A percentile compares a stretch with the other conserved stretches of the same genome.
These are phyloP conservation scores for Acheta domesticus DNA, from an alignment of 2,888 invertebrate species.

Conservation along the genomic window DNA sequence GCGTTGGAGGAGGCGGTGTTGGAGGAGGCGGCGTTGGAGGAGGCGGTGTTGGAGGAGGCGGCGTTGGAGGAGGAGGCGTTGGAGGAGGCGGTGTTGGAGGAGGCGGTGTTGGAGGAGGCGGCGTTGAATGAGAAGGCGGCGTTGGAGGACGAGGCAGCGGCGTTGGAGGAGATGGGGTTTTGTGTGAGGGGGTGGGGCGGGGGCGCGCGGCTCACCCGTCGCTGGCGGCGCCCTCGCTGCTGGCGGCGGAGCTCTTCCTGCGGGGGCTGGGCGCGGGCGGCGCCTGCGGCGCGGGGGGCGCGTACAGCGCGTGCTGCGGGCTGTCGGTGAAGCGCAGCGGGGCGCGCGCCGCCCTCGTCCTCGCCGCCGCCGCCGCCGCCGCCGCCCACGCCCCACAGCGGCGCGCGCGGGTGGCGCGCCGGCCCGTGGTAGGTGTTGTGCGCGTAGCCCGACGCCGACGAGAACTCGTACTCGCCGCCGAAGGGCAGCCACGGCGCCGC, in stretches of 20 bases:
- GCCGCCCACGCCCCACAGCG: slow-evolving; percentile 52
- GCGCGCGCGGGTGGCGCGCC: slow-evolving; percentile 67
- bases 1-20: too few species aligned
- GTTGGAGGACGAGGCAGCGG: too few species aligned
- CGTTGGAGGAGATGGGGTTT: rapidly evolving
- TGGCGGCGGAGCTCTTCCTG: slow-evolving; percentile 66
- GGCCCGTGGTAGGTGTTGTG: slow-evolving; percentile 92
- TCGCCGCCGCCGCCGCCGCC: slow-evolving; percentile 55
- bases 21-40: too few species aligned
- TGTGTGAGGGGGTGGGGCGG: too few species aligned
- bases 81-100: too few species aligned
- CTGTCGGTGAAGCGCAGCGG: slow-evolving; percentile 72
- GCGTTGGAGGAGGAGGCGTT: too few species aligned
- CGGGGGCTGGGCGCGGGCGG: slow-evolving; percentile 66
- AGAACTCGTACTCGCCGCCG: slow-evolving; percentile 56
- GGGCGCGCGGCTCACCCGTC: not conserved
- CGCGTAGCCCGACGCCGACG: slow-evolving; percentile 57
- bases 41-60: too few species aligned
- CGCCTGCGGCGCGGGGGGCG: slow-evolving; percentile 42
- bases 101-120: too few species aligned
- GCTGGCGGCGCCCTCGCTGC: slow-evolving; percentile 62
- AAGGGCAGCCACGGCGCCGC: slow-evolving; percentile 42
- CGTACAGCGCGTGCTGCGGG: slow-evolving; percentile 55
- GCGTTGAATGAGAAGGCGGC: too few species aligned
- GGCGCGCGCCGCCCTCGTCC: slow-evolving; percentile 47